These are phyloP conservation scores for Metalampra italica DNA, from an alignment of 2,888 invertebrate species.

Conservation along the genomic window DNA sequence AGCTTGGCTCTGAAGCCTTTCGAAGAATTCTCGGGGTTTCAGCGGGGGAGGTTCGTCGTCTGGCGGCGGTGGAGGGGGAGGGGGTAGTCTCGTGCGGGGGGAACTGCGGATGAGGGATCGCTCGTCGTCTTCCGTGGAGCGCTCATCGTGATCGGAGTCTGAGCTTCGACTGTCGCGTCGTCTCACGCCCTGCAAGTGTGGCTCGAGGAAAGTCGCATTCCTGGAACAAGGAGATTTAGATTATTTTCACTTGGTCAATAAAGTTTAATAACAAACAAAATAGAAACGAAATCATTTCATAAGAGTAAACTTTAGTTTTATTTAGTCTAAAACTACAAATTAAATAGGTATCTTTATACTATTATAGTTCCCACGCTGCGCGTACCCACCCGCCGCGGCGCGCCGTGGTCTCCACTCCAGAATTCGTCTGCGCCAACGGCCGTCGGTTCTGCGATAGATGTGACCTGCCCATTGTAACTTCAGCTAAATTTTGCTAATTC, in stretches of 20 bases:
- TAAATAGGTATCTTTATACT: too few species aligned
- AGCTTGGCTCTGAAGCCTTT: slow-evolving; percentile 68
- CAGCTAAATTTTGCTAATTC: too few species aligned
- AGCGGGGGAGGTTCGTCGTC: slow-evolving; percentile 72
- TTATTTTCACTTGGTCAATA: too few species aligned
- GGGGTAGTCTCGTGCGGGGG: slow-evolving; percentile 62
- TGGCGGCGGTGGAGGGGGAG: slow-evolving; percentile 67
- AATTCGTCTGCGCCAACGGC: too few species aligned
- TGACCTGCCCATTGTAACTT: too few species aligned
- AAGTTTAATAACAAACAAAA: background rate
- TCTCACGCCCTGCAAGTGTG: slow-evolving; percentile 82
- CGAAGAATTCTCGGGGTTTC: slow-evolving; percentile 77
- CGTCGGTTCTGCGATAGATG: too few species aligned
- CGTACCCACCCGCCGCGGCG: too few species aligned
- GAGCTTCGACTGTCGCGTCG: slow-evolving; percentile 70
- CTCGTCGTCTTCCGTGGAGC: slow-evolving; percentile 72
- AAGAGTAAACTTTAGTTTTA: too few species aligned
- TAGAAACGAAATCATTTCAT: too few species aligned
- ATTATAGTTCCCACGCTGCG: too few species aligned
- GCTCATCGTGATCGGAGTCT: slow-evolving; percentile 72
- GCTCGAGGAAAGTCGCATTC: slow-evolving; percentile 86
- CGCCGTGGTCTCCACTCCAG: too few species aligned
- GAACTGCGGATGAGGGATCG: slow-evolving; percentile 63
- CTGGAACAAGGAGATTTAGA: slow-evolving; percentile 71
- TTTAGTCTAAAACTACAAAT: too few species aligned